These are phyloP conservation scores for Torymus aiolomorphi DNA, from an alignment of 2,888 invertebrate genomes.

Conservation along the genomic window DNA sequence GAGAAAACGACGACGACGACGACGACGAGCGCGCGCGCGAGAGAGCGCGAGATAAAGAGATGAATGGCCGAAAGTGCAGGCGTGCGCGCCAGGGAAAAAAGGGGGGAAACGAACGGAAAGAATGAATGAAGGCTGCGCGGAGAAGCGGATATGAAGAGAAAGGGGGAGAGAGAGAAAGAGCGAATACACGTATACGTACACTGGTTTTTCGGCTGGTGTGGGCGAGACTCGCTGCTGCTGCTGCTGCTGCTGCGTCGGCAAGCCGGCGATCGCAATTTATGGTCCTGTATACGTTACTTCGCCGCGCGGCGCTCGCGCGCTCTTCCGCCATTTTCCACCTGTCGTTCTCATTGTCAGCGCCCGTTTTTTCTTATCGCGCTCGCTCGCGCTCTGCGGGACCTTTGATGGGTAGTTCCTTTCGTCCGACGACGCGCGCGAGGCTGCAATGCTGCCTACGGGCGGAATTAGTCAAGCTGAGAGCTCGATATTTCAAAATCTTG, in stretches of 20 bases:
- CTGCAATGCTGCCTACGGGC: too few relatives aligned
- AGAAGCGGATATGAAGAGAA: constrained; percentile 12
- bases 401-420: neutral
- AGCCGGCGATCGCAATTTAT: constrained; percentile 60
- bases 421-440: too few relatives aligned
- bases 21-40: too few relatives aligned
- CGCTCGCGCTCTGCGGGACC: neutral
- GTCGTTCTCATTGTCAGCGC: constrained; percentile 24
- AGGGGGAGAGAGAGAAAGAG: neutral
- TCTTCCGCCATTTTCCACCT: constrained; percentile 40
- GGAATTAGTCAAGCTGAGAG: too few relatives aligned
- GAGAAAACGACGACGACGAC: too few relatives aligned
- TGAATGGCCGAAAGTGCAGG: constrained; percentile 26
- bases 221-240: neutral
- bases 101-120: neutral
- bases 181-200: too few relatives aligned
- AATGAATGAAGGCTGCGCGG: constrained; percentile 12
- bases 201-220: neutral
- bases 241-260: constrained; percentile 56
- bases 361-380: constrained; percentile 23
- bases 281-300: constrained; percentile 57
- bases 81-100: constrained; percentile 2
- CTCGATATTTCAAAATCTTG: too few relatives aligned
- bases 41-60: constrained; percentile 36
- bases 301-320: constrained; percentile 14